Evolutionary conservation across 2,888 invertebrate genomes (phyloP), one percentile per base, ranked within the genome.

Genomic region (Sinelater perroti): DNA sequence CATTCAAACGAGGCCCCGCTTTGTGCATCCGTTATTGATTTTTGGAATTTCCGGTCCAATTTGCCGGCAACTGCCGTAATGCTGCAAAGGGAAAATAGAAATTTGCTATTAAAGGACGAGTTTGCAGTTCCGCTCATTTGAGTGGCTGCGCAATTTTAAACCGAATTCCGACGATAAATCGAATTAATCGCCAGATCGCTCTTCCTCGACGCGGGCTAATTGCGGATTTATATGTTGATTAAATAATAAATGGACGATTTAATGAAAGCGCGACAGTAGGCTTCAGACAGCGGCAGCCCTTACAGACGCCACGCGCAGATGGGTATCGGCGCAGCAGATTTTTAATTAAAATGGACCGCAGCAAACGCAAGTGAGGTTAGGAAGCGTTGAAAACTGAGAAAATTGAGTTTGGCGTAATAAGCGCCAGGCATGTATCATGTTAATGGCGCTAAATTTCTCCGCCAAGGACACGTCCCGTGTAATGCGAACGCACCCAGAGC

Each of bases 91-190:
- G 14, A 24, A 14, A 40, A 26, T 24, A 24, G n/a, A 24, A 16
- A 40, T 24, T 11, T 7, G 5, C 6, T 16, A 18, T 21, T 21
- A 14, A 11, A 3, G 24, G 13, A 40, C 3, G 40, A 40, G 11
- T 14, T 26, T 18, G 24, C 26, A 40, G 24, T 40, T 40, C 24
- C 2, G 14, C 14, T 10, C 26, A 40, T 40, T 40, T 13, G 13
- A 24, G 40, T 40, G 16, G 24, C 26, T 14, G 13, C 21, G 24
- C 26, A 24, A 40, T 40, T 40, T 40, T 40, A 40, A 24, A 8
- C 40, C 40, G 40, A 24, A 40, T 40, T 40, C 26, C 14, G 24
- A n/a, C n/a, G n/a, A n/a, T n/a, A n/a, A n/a, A n/a, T n/a, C n/a
- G n/a, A n/a, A n/a, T n/a, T n/a, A n/a, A n/a, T n/a, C n/a, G n/a